Evolutionary conservation across 2,113 vertebrate species (phyloP), one percentile per base, ranked within the genome.

Genomic region (Cathartes aura): DNA sequence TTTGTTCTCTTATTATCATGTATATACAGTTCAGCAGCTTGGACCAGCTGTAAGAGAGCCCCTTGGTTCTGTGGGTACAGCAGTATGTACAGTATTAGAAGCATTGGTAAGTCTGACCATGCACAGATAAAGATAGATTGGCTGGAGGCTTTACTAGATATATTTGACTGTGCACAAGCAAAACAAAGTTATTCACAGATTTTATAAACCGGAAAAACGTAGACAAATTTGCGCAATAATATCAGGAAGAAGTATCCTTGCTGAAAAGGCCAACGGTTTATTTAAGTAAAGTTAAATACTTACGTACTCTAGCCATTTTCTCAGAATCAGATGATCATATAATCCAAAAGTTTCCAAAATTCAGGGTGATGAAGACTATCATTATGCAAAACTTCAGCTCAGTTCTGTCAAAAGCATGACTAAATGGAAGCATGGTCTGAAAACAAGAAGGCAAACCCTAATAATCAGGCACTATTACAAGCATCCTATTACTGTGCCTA

Each of bases 191-290:
- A 75, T 60, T 66, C 4, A 26, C 16, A 30, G 19, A n/a, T 66
- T 55, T 76, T 66, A 63, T 15, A 72, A 43, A 32, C 32, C 0
- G 2, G 4, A 16, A 71, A 38, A 48, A 43, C n/a, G 12, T 23
- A 32, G 45, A 15, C 5, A 8, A 4, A 50, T n/a, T 52, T 75
- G 14, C 0, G 0, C 17, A 29, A 58, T 55, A 62, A n/a, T 26
- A 42, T 50, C 14, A 59, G 8, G 21, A 72, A 32, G 15, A 66
- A 50, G 1, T 55, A 60, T 50, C 19, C 18, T 89, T n/a, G 26
- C 6, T 71, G n/a, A 64, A 71, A 71, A 48, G 22, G 5, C 4
- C 16, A 38, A 23, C 15, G 6, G 6, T 48, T 72, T 26, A 14
- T 30, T 29, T 71, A 60, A 81, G 3, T 30, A 38, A 56, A 26